These are phyloP conservation scores for Ceratina australensis DNA, from an alignment of 1,140 invertebrate species.

Conservation along the genomic window DNA sequence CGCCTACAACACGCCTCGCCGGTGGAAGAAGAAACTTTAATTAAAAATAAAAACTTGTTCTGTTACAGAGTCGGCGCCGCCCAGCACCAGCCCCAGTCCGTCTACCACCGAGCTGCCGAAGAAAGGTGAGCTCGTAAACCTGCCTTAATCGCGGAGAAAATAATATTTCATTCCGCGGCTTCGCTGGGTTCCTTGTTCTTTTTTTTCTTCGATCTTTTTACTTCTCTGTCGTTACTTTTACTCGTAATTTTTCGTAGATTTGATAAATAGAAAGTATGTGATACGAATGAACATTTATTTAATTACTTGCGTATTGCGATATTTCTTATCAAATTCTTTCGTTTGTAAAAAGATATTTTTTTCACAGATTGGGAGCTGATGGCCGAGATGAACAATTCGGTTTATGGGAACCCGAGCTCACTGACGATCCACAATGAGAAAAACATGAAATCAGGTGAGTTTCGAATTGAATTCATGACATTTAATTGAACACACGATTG, in stretches of 20 bases:
- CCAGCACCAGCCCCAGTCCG: constrained; percentile 81
- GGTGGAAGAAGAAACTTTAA: constrained; percentile 63
- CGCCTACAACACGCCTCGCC: constrained; percentile 21
- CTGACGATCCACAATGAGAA: constrained; percentile 81
- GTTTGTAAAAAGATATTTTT: constrained; percentile 39
- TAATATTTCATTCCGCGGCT: constrained; percentile 22
- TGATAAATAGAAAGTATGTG: too few species aligned
- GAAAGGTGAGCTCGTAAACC: constrained; percentile 73
- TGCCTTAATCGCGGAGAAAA: constrained; percentile 39
- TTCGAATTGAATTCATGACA: too few species aligned
- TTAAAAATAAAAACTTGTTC: constrained; percentile 71
- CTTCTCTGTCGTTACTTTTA: not conserved
- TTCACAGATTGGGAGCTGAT: constrained; percentile 75
- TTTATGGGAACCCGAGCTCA: constrained; percentile 82
- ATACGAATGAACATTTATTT: too few species aligned
- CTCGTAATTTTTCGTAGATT: too few species aligned
- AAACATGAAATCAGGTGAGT: constrained; percentile 61
- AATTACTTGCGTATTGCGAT: too few species aligned
- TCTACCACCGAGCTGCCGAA: constrained; percentile 79
- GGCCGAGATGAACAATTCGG: constrained; percentile 81
- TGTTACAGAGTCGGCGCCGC: constrained; percentile 80
- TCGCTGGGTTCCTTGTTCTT: not conserved
- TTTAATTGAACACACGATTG: not conserved
- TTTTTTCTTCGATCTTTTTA: not conserved
- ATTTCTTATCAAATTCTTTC: not conserved